phyloP scores from a whole-genome alignment of 2,888 invertebrate genomes.

The Boloria euphrosyne region DNA sequence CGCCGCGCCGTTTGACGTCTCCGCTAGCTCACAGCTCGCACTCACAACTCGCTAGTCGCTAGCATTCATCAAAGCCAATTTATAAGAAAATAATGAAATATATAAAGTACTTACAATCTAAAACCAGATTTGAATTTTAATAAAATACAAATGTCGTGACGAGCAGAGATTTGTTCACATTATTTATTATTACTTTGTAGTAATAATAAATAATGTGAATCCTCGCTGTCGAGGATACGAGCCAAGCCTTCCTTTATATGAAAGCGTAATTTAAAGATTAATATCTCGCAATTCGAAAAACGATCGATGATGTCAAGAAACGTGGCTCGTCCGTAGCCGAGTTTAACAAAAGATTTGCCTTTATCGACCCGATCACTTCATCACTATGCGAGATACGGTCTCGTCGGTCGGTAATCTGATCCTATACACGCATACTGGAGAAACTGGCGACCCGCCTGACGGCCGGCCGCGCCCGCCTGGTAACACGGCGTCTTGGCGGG shows the following conservation, averaged over 20 bases:
- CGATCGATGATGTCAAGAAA: constrained; percentile 6
- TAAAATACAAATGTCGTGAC: too few relatives aligned
- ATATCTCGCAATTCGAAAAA: constrained; percentile 3
- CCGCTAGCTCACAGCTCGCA: neutral
- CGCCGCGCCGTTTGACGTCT: too few relatives aligned
- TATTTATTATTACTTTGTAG: neutral
- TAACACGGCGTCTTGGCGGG: neutral
- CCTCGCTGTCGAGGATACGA: neutral
- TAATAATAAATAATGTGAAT: too few relatives aligned
- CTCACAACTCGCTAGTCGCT: neutral
- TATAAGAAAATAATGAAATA: neutral
- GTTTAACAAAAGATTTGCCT: neutral
- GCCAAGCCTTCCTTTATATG: neutral
- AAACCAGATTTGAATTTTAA: too few relatives aligned
- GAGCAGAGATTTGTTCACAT: neutral
- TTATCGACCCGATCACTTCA: constrained; percentile 16
- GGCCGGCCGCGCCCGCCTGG: neutral
- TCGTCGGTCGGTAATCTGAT: constrained; percentile 5
- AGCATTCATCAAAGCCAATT: neutral
- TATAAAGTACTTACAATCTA: too few relatives aligned
- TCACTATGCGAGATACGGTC: constrained; percentile 16
- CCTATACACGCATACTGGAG: neutral
- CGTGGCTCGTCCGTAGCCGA: neutral
- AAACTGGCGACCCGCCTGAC: neutral
- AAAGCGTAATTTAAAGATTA: neutral